Conservation (phyloP, 2,113 vertebrate genomes). For the Phrynosoma platyrhinos region DNA sequence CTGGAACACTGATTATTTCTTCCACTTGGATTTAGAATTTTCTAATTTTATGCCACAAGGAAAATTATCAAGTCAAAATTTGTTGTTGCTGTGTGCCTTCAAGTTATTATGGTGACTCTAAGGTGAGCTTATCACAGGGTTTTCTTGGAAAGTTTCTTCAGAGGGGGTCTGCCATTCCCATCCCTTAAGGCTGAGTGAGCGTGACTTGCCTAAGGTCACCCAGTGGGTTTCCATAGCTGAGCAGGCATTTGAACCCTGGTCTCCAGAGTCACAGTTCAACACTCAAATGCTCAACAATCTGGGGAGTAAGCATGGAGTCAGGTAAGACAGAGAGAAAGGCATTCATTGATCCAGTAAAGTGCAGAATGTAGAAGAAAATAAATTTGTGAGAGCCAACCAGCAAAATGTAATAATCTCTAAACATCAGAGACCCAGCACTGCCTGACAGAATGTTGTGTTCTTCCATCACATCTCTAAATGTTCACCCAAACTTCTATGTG, state of each 20-base stretch:
- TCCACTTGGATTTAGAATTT: neutral
- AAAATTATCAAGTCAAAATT: neutral
- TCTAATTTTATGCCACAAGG: neutral
- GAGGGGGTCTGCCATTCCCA: too few relatives aligned
- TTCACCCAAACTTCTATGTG: neutral
- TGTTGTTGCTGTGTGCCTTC: neutral
- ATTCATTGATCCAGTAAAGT: neutral
- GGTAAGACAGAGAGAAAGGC: neutral
- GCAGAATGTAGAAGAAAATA: neutral
- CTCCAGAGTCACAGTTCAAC: neutral
- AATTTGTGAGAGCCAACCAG: neutral
- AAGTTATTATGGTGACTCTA: too few relatives aligned
- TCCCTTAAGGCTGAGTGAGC: too few relatives aligned
- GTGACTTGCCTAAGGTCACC: too few relatives aligned
- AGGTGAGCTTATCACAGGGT: neutral
- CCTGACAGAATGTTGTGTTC: neutral
- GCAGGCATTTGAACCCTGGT: neutral
- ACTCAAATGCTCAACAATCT: neutral
- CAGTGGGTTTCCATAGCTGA: neutral
- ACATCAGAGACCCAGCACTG: neutral
- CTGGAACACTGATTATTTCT: conserved; percentile 2
- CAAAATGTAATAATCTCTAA: neutral
- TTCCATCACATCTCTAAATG: neutral
- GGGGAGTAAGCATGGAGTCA: neutral
- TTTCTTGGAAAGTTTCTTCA: too few relatives aligned